A percentile compares a stretch with the other conserved stretches of the same genome.
phyloP scores from a whole-genome alignment of 2,113 vertebrate species.

The Erythrocercus mccallii region DNA sequence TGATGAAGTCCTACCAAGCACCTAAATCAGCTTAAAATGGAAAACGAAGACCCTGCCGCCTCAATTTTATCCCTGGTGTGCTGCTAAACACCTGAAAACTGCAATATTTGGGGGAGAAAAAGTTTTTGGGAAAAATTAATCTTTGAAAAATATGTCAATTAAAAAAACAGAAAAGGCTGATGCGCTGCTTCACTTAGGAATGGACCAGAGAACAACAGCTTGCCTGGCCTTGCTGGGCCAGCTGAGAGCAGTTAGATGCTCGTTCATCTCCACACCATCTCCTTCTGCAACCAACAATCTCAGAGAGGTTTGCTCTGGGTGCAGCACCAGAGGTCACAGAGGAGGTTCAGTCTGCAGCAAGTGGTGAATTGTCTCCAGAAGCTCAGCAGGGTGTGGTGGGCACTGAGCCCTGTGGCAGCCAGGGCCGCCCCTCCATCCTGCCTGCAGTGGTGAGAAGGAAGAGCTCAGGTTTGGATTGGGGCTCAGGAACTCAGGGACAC shows the following conservation, averaged over 20 bases:
- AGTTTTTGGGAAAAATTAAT: neutral
- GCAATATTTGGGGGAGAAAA: rapidly evolving
- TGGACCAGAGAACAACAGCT: neutral
- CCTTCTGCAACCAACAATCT: neutral
- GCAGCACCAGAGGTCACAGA: neutral
- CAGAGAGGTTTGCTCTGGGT: neutral
- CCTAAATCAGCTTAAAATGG: neutral
- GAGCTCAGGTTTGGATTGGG: neutral
- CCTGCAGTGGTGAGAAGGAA: neutral
- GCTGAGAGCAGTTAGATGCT: neutral
- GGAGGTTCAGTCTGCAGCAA: neutral
- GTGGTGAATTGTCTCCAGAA: neutral
- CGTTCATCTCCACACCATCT: neutral
- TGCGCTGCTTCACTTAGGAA: neutral
- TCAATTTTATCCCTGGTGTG: neutral
- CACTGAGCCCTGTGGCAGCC: neutral
- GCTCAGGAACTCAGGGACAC: neutral
- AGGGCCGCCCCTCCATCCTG: neutral
- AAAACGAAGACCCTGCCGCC: neutral
- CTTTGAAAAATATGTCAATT: neutral
- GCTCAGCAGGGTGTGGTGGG: neutral
- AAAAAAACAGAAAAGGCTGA: neutral
- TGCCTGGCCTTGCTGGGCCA: neutral
- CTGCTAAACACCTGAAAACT: neutral
- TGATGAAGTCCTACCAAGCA: neutral